Base-by-base conservation (phyloP, 2,797 vertebrate genomes). In the Labeo calbasu region DNA sequence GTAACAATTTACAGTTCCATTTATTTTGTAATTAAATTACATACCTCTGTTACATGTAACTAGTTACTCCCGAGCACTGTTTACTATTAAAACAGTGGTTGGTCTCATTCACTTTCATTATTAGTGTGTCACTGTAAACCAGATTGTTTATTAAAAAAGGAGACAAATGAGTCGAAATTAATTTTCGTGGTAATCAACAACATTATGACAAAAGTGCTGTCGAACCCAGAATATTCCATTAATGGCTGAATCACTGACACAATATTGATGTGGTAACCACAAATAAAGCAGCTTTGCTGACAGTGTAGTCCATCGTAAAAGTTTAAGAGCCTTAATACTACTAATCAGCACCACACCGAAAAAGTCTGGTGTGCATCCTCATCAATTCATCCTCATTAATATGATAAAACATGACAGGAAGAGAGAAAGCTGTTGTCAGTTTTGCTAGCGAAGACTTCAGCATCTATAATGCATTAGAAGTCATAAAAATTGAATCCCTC, bases 401-500 rank as follows among this genome's bases (percentile, higher is more conserved):
- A 46, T 19, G 23, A 83, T 77, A 46, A 13, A 57, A n/a, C 7
- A 84, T 23, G 32, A 77, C 50, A 78, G 43, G 77, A 76, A 69
- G 36, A 48, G 5, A 4, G 11, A 69, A 77, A 77, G 75, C 75
- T 53, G 43, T 46, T 40, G 0, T 53, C 65, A 69, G 65, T 23
- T 15, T 2, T 32, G 25, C 40, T 70, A 70, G 75, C 4, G 11
- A 65, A n/a, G 40, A 72, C 21, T 51, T 53, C 57, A 51, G 55
- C 82, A 84, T 84, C 82, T 84, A 79, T 79, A 79, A 84, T 84
- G 65, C 53, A 84, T 84, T 63, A 79, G 82, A 71, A 14, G 65
- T 78, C 82, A 84, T 84, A 71, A 84, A 83, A 77, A 57, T 48
- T 71, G 51, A 78, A 84, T 79, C 48, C 15, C 55, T 82, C 53